phyloP scores from a whole-genome alignment of 2,888 invertebrate genomes.

The Melikaiella ostensackeni region DNA sequence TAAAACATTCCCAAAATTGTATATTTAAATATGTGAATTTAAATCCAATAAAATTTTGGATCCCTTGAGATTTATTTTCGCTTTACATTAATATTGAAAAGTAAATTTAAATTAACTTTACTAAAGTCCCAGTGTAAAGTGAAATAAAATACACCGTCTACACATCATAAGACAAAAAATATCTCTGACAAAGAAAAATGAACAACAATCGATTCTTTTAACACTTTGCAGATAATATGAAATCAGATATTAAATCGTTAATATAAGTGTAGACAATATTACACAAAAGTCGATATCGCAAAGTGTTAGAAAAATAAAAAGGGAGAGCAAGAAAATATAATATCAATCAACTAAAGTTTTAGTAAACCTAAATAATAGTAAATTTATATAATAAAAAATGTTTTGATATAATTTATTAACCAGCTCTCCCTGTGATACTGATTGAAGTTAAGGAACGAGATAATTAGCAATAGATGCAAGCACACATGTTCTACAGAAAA shows the following conservation, averaged over 20 bases:
- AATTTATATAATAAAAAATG: not conserved
- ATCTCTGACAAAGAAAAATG: not conserved
- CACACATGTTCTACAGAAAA: conserved; percentile 40
- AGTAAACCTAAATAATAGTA: not conserved
- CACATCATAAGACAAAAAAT: not conserved
- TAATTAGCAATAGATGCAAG: conserved; percentile 32
- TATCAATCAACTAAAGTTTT: not conserved
- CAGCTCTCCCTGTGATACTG: not conserved
- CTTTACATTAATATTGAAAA: not conserved
- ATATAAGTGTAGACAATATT: not conserved
- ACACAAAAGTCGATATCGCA: conserved; percentile 12
- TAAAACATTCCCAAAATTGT: not conserved
- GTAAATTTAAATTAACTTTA: not conserved
- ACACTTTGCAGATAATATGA: conserved; percentile 10
- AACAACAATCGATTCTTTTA: conserved; percentile 4
- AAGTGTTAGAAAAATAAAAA: conserved; percentile 41
- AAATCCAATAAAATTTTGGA: too few relatives aligned
- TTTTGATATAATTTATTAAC: not conserved
- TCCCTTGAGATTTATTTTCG: too few relatives aligned
- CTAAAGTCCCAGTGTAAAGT: not conserved
- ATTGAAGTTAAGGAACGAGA: not conserved
- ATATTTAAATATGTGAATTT: too few relatives aligned
- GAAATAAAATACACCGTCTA: not conserved
- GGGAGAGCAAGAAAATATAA: conserved; percentile 44
- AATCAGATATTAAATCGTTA: not conserved